Evolutionary conservation across 2,113 vertebrate species (phyloP).

Genomic region (Mionectes macconnelli): DNA sequence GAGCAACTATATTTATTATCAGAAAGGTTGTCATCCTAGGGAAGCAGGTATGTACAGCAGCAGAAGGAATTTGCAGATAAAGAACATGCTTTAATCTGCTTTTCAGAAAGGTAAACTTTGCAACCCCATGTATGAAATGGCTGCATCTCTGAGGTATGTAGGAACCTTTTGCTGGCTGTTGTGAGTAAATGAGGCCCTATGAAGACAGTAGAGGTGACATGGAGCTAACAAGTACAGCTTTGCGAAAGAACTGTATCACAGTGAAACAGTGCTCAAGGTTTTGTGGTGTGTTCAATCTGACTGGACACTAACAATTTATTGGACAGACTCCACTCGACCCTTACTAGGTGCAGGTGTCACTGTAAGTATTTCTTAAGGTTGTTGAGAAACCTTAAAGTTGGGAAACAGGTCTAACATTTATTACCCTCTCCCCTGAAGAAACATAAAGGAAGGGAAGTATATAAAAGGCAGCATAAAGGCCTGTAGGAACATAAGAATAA

Average conservation of each 20-base stretch:
- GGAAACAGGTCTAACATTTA: not conserved
- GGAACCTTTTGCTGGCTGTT: not conserved
- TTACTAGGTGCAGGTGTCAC: not conserved
- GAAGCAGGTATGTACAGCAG: not conserved
- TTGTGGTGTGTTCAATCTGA: not conserved
- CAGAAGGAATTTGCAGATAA: not conserved
- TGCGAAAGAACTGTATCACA: not conserved
- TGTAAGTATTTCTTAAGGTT: not conserved
- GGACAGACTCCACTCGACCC: not conserved
- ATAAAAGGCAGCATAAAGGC: not conserved
- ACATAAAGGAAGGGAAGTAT: not conserved
- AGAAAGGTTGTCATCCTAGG: not conserved
- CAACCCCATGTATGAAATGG: not conserved
- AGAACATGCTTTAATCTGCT: not conserved
- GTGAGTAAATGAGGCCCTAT: not conserved
- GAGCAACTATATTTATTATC: not conserved
- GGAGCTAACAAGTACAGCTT: not conserved
- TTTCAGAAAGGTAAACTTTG: not conserved
- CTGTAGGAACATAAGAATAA: not conserved
- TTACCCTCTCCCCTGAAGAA: not conserved
- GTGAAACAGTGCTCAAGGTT: not conserved
- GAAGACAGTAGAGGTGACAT: not conserved
- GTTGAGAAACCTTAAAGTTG: not conserved
- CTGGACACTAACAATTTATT: not conserved
- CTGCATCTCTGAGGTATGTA: not conserved